A percentile compares a stretch with the other conserved stretches of the same genome.
phyloP scores from a whole-genome alignment of 2,888 invertebrate genomes.

The Cotesia congregata region DNA sequence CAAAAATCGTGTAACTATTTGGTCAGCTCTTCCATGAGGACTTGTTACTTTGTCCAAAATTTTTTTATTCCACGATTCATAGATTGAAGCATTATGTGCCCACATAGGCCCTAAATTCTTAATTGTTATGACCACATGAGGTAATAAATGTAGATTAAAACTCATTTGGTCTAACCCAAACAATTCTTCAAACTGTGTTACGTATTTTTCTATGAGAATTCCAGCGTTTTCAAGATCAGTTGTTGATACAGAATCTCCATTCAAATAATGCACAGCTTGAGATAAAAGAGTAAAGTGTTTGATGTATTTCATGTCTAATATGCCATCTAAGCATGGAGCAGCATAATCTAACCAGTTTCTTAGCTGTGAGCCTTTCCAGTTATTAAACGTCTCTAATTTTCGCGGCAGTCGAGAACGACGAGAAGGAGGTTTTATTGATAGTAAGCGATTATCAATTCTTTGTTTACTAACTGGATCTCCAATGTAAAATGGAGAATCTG shows the following conservation, averaged over 20 bases:
- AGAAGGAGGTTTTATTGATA: no score
- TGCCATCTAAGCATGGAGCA: constrained; percentile 28
- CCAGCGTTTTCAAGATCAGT: neutral
- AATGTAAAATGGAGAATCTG: neutral
- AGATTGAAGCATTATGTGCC: constrained; percentile 13
- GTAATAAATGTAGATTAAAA: constrained; percentile 23
- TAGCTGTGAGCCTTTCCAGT: constrained; percentile 33
- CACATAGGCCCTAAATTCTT: constrained; percentile 21
- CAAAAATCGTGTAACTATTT: constrained; percentile 21
- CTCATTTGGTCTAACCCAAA: constrained; percentile 21
- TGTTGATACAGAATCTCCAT: neutral
- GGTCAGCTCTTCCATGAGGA: constrained; percentile 11
- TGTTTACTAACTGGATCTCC: neutral
- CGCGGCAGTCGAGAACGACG: constrained; percentile 28
- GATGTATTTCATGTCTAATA: neutral
- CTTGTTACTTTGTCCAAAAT: constrained; percentile 8
- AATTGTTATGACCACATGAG: constrained; percentile 9
- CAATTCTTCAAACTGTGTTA: constrained; percentile 9
- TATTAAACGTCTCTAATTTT: constrained; percentile 12
- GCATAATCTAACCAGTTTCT: constrained; percentile 38
- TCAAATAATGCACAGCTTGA: neutral
- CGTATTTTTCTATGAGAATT: constrained; percentile 7
- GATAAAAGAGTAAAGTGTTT: constrained; percentile 1
- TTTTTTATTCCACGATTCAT: constrained; percentile 13
- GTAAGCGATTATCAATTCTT: neutral